These are phyloP conservation scores for Hylia prasina DNA, from an alignment of 2,113 vertebrate genomes.

Conservation along the genomic window DNA sequence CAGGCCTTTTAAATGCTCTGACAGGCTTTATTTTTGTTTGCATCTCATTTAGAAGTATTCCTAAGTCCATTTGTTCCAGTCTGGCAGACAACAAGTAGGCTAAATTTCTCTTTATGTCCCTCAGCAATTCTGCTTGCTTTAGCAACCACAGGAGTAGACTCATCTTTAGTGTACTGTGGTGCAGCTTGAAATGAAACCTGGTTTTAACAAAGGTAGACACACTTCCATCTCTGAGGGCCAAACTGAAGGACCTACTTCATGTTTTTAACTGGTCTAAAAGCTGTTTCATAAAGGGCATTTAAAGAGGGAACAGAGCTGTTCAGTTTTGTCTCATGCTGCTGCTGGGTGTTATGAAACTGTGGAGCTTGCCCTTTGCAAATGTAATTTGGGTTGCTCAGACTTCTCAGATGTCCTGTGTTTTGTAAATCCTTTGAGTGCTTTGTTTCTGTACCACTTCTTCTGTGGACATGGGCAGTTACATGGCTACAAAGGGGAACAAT, in stretches of 20 bases:
- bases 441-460: conserved; percentile 3
- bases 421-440: neutral
- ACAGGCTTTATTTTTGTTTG: neutral
- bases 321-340: neutral
- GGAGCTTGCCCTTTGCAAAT: neutral
- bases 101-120: neutral
- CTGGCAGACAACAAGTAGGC: neutral
- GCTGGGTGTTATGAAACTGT: neutral
- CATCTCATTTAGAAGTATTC: neutral
- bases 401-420: neutral
- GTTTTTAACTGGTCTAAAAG: neutral
- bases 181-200: neutral
- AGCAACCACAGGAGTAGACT: neutral
- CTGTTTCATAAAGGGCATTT: neutral
- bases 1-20: neutral
- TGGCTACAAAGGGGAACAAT: neutral
- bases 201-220: neutral
- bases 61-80: neutral
- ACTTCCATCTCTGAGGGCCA: fast-evolving
- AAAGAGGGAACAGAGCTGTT: neutral
- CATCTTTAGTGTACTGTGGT: neutral
- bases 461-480: neutral
- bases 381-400: neutral
- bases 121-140: neutral
- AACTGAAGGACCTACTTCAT: neutral